These are phyloP conservation scores for Micromys minutus DNA, from an alignment of 2,113 vertebrate genomes.

Conservation along the genomic window DNA sequence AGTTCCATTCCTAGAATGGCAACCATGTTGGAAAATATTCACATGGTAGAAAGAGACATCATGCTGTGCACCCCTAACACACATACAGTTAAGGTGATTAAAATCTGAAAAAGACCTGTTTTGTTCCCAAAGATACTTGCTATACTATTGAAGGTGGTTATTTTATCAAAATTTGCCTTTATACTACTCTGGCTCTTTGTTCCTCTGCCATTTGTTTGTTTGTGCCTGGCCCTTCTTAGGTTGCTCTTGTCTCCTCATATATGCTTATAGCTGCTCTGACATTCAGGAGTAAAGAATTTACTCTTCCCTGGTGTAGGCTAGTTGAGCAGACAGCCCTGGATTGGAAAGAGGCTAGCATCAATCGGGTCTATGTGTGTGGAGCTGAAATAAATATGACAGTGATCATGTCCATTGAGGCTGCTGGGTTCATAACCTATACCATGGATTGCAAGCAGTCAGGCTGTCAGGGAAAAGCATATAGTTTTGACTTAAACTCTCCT, in stretches of 20 bases:
- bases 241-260: conserved; percentile 22
- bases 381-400: not conserved
- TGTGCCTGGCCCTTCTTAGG: conserved; percentile 11
- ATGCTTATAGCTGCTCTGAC: not conserved
- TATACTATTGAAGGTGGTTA: not conserved
- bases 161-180: conserved; percentile 39
- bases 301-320: not conserved
- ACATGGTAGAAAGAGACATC: not conserved
- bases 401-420: not conserved
- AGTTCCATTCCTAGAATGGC: not conserved
- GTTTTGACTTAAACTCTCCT: not conserved
- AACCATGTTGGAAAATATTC: too few relatives aligned
- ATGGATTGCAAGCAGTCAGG: not conserved
- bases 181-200: conserved; percentile 1
- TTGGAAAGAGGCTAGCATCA: conserved; percentile 2
- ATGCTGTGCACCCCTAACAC: not conserved
- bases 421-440: not conserved
- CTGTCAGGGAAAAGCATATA: not conserved
- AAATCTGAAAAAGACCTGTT: not conserved
- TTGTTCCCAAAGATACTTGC: not conserved
- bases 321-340: not conserved
- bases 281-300: conserved; percentile 8
- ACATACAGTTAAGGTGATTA: not conserved
- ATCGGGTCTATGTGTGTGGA: not conserved
- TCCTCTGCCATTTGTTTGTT: not conserved